phyloP scores from a whole-genome alignment of 2,113 vertebrate genomes.

The Micromys minutus region DNA sequence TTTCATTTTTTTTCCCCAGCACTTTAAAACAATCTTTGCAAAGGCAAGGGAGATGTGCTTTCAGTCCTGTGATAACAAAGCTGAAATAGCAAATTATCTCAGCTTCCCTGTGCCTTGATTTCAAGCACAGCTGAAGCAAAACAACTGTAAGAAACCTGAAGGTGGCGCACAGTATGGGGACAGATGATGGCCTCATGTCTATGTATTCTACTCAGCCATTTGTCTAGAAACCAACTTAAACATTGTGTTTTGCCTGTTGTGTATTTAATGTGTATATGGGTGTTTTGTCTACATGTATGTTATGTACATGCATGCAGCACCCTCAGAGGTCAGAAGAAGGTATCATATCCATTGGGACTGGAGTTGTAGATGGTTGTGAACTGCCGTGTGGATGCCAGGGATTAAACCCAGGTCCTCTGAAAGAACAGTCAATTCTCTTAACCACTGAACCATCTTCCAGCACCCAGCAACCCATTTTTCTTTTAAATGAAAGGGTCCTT shows the following conservation, averaged over 20 bases:
- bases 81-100: not conserved
- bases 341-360: not conserved
- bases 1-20: slow-evolving; percentile 23
- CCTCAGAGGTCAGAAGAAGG: not conserved
- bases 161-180: not conserved
- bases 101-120: not conserved
- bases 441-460: not conserved
- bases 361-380: not conserved
- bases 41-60: slow-evolving; percentile 31
- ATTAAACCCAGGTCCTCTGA: not conserved
- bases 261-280: not conserved
- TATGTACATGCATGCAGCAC: not conserved
- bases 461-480: not conserved
- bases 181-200: not conserved
- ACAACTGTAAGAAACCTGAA: not conserved
- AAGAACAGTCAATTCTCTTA: not conserved
- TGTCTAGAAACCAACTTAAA: not conserved
- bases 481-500: not conserved
- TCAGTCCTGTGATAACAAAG: slow-evolving; percentile 19
- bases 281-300: not conserved
- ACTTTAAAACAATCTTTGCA: not conserved
- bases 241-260: not conserved
- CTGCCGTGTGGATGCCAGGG: not conserved
- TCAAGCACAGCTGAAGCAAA: not conserved
- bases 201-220: not conserved